Evolutionary conservation across 1,140 invertebrate genomes (phyloP).

Genomic region (Drosophila paulistorum): DNA sequence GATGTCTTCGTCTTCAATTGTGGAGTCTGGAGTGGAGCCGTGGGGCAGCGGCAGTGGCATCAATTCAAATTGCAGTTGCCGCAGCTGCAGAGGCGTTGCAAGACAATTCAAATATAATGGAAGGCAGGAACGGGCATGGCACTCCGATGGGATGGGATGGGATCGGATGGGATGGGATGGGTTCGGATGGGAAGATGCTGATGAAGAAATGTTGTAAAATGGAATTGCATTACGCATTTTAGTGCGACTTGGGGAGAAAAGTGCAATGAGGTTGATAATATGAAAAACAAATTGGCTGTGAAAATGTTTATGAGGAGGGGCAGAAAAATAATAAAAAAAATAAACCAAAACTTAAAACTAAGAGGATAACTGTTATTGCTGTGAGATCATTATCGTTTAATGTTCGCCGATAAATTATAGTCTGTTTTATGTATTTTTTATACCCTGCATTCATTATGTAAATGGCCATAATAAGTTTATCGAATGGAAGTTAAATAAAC

Average conservation of each 20-base stretch:
- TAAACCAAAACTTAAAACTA: slow-evolving; percentile 28
- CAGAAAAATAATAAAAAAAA: too few relatives aligned
- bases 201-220: slow-evolving; percentile 63
- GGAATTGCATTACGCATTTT: slow-evolving; percentile 69
- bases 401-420: not conserved
- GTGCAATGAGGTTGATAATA: slow-evolving; percentile 42
- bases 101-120: slow-evolving; percentile 30
- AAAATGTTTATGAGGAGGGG: slow-evolving; percentile 34
- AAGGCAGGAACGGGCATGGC: not conserved
- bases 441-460: too few relatives aligned
- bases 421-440: too few relatives aligned
- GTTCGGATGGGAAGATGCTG: not conserved
- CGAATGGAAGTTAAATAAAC: too few relatives aligned
- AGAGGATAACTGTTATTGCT: slow-evolving; percentile 41
- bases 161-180: too few relatives aligned
- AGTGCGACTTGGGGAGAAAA: slow-evolving; percentile 34
- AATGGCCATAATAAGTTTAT: too few relatives aligned
- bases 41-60: slow-evolving; percentile 41
- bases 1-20: slow-evolving; percentile 19
- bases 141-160: not conserved
- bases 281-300: slow-evolving; percentile 59
- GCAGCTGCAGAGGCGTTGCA: slow-evolving; percentile 20
- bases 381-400: slow-evolving; percentile 18
- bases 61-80: slow-evolving; percentile 55
- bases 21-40: slow-evolving; percentile 22